Base-by-base conservation (phyloP, 2,797 vertebrate genomes). In the Helicolenus hilgendorfi region DNA sequence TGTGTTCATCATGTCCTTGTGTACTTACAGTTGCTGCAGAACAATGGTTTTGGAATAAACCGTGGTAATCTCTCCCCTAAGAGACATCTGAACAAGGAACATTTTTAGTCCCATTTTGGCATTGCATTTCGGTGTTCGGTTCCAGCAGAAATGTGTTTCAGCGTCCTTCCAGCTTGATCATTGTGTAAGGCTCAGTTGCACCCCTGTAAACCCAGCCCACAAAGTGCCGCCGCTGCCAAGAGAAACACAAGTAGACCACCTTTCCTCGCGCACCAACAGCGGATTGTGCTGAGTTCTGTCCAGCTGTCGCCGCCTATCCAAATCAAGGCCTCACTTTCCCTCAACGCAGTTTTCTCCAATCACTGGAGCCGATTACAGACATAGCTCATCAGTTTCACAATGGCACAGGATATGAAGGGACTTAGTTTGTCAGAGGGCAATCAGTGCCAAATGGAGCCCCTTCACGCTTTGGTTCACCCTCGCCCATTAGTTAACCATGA, bases 301-400 rank as follows among this genome's bases (percentile, higher is more conserved):
- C 94, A 95, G 91, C 81, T 95, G 93, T 89, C 77, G 38, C 78
- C 63, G 84, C 86, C 85, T 86, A 75, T 93, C 90, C 90, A 93
- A 93, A 95, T 95, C 94, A 90, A 94, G 89, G 79, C 86, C 83
- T 78, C 85, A 72, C 76, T 93, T 91, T 88, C 83, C 88, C 85
- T 87, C 90, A 79, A 60, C 62, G 31, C 77, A 64, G 67, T 89
- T 93, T 91, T 81, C 87, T 91, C 89, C 93, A 96, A 92, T 95
- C 93, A 95, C 79, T 63, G 86, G 89, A 92, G 92, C 87, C 83
- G 91, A 96, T 95, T 97, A 95, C 76, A 90, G 95, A 86, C 89
- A 96, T 94, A 96, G 94, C 93, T 96, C 96, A 96, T 96, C 92
- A 92, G 92, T 94, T 96, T 96, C 93, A 95, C 95, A 93, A 94